phyloP scores from a whole-genome alignment of 1,140 invertebrate species.

The Mizuhopecten yessoensis region DNA sequence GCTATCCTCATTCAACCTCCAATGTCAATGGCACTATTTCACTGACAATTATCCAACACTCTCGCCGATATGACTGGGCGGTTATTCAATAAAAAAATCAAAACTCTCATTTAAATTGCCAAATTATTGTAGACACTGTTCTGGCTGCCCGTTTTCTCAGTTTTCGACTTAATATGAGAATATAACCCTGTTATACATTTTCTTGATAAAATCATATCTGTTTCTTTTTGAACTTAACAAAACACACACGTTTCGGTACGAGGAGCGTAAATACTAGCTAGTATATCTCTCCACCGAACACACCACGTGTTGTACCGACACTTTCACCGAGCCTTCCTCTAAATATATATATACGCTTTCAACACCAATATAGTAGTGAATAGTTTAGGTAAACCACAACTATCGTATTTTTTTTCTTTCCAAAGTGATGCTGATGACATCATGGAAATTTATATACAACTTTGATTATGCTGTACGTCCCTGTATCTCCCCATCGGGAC shows the following conservation, averaged over 20 bases:
- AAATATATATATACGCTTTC: neutral
- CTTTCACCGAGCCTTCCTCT: neutral
- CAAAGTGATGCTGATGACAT: slow-evolving; percentile 5
- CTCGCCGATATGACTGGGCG: neutral
- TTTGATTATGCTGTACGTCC: neutral
- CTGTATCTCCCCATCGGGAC: neutral
- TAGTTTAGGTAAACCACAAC: slow-evolving; percentile 9
- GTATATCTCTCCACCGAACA: neutral
- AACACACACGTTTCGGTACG: neutral
- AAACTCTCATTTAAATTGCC: slow-evolving; percentile 39
- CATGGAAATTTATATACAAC: slow-evolving; percentile 33
- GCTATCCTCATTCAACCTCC: neutral
- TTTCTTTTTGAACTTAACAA: slow-evolving; percentile 36
- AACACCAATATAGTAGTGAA: neutral
- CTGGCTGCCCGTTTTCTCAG: neutral
- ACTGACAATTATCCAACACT: neutral
- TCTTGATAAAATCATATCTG: slow-evolving; percentile 21
- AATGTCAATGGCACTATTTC: neutral
- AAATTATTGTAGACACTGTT: neutral
- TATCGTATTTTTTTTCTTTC: slow-evolving; percentile 17
- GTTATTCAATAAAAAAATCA: neutral
- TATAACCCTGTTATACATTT: slow-evolving; percentile 27
- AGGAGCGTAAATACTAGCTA: neutral
- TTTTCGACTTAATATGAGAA: slow-evolving; percentile 9
- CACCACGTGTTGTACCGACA: neutral